Evolutionary conservation across 2,888 invertebrate genomes (phyloP).

Genomic region (Cosmia trapezina): DNA sequence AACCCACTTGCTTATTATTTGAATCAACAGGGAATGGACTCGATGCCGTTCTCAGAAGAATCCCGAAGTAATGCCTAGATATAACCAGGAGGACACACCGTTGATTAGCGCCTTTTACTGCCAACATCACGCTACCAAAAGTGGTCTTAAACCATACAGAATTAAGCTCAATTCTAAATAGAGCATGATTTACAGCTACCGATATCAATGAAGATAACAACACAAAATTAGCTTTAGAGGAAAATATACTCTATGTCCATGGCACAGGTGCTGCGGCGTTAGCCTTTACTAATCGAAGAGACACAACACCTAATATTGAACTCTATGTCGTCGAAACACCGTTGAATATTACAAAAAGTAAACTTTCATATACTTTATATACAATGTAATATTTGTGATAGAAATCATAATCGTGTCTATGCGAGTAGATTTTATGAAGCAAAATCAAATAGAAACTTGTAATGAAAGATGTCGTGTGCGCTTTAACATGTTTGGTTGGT

Average conservation of each 20-base stretch:
- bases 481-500: conserved; percentile 84
- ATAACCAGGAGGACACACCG: conserved; percentile 81
- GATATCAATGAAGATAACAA: conserved; percentile 78
- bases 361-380: conserved; percentile 73
- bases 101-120: conserved; percentile 85
- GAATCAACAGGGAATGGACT: conserved; percentile 81
- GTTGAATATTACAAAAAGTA: conserved; percentile 62
- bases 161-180: conserved; percentile 69
- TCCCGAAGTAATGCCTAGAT: conserved; percentile 77
- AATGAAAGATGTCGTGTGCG: conserved; percentile 88
- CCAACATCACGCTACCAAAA: conserved; percentile 63
- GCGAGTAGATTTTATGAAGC: conserved; percentile 87
- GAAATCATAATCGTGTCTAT: conserved; percentile 87
- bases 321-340: conserved; percentile 63
- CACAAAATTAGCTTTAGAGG: conserved; percentile 66
- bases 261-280: conserved; percentile 69
- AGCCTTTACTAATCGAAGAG: conserved; percentile 62
- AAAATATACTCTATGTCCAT: conserved; percentile 72
- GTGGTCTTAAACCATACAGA: conserved; percentile 62
- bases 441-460: conserved; percentile 90
- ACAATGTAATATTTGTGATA: conserved; percentile 88
- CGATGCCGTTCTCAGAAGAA: conserved; percentile 82
- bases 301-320: conserved; percentile 68
- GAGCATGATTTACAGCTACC: conserved; percentile 59
- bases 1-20: conserved; percentile 81